These are phyloP conservation scores for Omphaloscelis lunosa DNA, from an alignment of 2,888 invertebrate genomes.

Conservation along the genomic window DNA sequence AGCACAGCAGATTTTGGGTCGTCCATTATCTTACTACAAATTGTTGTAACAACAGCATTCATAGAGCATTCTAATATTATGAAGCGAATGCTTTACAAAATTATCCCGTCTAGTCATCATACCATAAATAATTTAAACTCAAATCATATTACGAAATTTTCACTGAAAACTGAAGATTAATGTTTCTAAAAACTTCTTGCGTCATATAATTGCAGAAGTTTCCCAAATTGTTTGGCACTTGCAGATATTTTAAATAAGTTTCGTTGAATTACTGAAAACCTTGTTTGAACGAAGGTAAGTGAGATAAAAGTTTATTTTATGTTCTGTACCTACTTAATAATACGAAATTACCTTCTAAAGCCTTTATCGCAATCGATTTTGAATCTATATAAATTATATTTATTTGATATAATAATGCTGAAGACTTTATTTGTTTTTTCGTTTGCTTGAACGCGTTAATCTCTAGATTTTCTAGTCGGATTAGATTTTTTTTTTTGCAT, in stretches of 20 bases:
- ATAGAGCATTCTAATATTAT: neutral
- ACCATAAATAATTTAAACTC: slow-evolving; percentile 20
- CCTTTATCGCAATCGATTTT: neutral
- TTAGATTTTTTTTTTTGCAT: no score
- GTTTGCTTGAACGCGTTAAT: no score
- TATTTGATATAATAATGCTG: no score
- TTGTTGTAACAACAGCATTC: no score
- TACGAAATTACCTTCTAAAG: neutral
- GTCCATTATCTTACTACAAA: neutral
- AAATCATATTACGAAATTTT: slow-evolving; percentile 29
- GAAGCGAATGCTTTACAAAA: neutral
- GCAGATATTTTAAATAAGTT: slow-evolving; percentile 29
- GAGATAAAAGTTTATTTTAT: slow-evolving; percentile 18
- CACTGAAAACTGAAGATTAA: slow-evolving; percentile 41
- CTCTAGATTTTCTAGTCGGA: no score
- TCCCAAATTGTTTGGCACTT: slow-evolving; percentile 30
- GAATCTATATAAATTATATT: neutral
- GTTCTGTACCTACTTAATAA: slow-evolving; percentile 5
- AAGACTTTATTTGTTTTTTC: no score
- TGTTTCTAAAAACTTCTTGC: slow-evolving; percentile 30
- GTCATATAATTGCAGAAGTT: slow-evolving; percentile 39
- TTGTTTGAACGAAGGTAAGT: neutral
- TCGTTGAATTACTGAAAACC: slow-evolving; percentile 20
- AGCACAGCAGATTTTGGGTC: neutral
- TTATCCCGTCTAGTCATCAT: neutral